phyloP scores from a whole-genome alignment of 1,140 invertebrate genomes.

The Drosophila suzukii region DNA sequence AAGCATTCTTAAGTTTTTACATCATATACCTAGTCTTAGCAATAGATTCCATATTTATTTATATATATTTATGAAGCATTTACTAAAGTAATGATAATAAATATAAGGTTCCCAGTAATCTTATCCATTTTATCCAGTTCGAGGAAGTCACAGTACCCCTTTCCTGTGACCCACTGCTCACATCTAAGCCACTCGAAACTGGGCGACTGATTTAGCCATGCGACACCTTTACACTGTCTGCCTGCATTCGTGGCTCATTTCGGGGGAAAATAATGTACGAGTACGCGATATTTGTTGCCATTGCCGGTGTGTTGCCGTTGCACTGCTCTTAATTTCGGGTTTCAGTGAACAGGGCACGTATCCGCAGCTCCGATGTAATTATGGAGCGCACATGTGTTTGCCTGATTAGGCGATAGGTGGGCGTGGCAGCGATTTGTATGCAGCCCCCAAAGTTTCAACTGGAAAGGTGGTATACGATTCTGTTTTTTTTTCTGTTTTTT shows the following conservation, averaged over 20 bases:
- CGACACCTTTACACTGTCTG: constrained; percentile 58
- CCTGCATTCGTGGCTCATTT: constrained; percentile 54
- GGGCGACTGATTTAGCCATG: constrained; percentile 43
- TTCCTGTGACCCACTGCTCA: constrained; percentile 13
- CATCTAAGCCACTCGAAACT: constrained; percentile 17
- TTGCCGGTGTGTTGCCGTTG: constrained; percentile 32
- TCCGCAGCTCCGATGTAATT: constrained; percentile 67
- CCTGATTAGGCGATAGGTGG: constrained; percentile 73
- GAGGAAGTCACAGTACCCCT: not conserved
- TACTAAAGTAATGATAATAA: too few relatives aligned
- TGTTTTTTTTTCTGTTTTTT: constrained; percentile 14
- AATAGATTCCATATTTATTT: too few relatives aligned
- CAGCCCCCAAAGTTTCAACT: constrained; percentile 33
- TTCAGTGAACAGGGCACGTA: constrained; percentile 71
- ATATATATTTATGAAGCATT: too few relatives aligned
- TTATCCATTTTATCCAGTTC: not conserved
- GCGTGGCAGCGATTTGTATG: constrained; percentile 65
- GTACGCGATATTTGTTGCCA: constrained; percentile 23
- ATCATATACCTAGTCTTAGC: too few relatives aligned
- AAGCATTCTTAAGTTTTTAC: too few relatives aligned
- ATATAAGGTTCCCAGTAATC: not conserved
- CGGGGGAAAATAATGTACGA: constrained; percentile 53
- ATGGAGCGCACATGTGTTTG: constrained; percentile 79
- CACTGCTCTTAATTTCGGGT: constrained; percentile 78
- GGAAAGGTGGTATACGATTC: not conserved